Percentiles rank a stretch among this genome's conserved stretches.
Evolutionary conservation across 2,113 vertebrate genomes (phyloP).

Genomic region (Empidonax traillii): DNA sequence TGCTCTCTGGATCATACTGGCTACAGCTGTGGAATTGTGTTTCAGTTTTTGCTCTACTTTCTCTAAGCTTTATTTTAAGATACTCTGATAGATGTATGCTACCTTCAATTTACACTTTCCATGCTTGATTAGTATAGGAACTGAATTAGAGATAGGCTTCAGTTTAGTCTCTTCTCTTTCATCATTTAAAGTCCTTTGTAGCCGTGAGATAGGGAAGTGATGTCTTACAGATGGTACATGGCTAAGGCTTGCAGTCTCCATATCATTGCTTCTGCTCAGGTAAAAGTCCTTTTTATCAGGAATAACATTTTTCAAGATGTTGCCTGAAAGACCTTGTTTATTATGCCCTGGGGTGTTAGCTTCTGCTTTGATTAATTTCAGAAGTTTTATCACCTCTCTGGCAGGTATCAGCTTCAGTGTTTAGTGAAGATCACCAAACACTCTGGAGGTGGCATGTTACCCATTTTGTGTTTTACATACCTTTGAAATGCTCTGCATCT

Average conservation of each 20-base stretch:
- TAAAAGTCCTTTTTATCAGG: not conserved
- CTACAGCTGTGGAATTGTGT: not conserved
- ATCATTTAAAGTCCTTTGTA: not conserved
- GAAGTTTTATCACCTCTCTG: not conserved
- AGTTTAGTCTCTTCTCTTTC: not conserved
- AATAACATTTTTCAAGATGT: not conserved
- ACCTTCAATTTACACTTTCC: not conserved
- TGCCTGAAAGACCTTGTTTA: not conserved
- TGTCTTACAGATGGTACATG: not conserved
- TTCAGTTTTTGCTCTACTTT: not conserved
- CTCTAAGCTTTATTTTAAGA: not conserved
- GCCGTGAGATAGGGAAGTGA: not conserved
- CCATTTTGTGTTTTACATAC: not conserved
- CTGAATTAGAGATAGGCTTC: not conserved
- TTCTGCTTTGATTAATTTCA: not conserved
- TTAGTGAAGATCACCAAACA: not conserved
- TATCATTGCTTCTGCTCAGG: not conserved
- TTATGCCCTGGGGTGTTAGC: not conserved
- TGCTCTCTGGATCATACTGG: not conserved
- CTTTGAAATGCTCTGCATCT: not conserved
- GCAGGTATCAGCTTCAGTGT: not conserved
- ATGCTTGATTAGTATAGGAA: not conserved
- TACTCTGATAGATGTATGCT: not conserved
- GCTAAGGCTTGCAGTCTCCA: not conserved
- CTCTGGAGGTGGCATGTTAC: not conserved